A percentile compares a stretch with the other conserved stretches of the same genome.
Evolutionary conservation across 2,888 invertebrate genomes (phyloP).

Genomic region (Gnatocerus cornutus): DNA sequence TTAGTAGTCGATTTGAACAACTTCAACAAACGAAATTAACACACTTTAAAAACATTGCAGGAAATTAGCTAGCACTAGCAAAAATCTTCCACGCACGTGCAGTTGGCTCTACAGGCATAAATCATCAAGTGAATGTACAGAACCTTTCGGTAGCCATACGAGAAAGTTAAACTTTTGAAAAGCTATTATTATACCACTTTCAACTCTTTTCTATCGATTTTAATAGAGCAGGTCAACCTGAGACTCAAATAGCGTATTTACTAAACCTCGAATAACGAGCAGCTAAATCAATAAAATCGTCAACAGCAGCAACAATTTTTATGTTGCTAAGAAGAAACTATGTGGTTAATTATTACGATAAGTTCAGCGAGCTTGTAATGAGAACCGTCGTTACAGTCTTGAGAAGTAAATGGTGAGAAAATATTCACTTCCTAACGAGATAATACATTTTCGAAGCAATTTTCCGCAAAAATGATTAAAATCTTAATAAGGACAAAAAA

Average conservation of each 20-base stretch:
- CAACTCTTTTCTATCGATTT: slow-evolving; percentile 22
- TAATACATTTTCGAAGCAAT: neutral
- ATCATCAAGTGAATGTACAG: slow-evolving; percentile 7
- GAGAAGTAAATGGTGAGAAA: slow-evolving; percentile 15
- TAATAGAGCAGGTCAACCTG: slow-evolving; percentile 15
- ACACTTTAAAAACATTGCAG: too few species aligned
- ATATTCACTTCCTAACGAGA: slow-evolving; percentile 18
- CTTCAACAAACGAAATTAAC: too few species aligned
- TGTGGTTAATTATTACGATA: slow-evolving; percentile 21
- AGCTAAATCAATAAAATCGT: slow-evolving; percentile 13
- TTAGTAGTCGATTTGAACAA: too few species aligned
- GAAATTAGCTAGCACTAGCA: too few species aligned
- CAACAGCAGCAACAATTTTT: slow-evolving; percentile 1
- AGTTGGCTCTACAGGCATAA: too few species aligned
- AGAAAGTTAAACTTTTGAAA: slow-evolving; percentile 33
- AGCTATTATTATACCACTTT: slow-evolving; percentile 32
- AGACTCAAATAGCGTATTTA: slow-evolving; percentile 4
- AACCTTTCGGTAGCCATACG: slow-evolving; percentile 4
- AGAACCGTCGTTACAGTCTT: slow-evolving; percentile 13
- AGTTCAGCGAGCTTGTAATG: neutral
- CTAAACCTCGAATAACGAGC: slow-evolving; percentile 9
- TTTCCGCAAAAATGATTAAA: neutral
- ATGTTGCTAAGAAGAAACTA: neutral
- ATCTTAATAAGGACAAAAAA: too few species aligned
- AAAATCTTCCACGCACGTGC: too few species aligned